Conservation (phyloP, 2,797 vertebrate species). For the Calcarius lapponicus region DNA sequence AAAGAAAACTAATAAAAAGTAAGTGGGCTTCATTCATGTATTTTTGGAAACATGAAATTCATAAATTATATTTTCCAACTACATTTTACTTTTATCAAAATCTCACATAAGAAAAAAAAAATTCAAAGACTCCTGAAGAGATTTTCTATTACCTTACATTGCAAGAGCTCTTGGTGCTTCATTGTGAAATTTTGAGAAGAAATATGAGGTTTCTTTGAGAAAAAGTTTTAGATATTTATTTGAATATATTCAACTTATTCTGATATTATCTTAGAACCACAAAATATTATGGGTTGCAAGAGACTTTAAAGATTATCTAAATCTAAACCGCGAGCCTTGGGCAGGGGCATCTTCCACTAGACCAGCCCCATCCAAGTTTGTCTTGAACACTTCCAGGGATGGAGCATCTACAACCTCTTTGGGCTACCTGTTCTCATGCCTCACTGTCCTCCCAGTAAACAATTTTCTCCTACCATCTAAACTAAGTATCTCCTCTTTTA, state of each 20-base stretch:
- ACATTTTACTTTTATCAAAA: background rate
- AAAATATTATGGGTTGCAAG: background rate
- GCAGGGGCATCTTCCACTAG: background rate
- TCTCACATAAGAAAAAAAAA: background rate
- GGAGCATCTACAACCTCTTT: background rate
- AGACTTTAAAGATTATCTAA: background rate
- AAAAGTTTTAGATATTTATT: background rate
- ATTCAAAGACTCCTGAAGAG: background rate
- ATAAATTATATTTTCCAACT: background rate
- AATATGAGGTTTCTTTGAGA: background rate
- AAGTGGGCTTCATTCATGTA: background rate
- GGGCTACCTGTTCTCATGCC: background rate
- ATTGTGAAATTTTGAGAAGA: background rate
- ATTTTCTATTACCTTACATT: background rate
- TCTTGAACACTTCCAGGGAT: background rate
- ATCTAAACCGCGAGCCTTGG: fast-evolving
- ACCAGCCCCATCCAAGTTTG: background rate
- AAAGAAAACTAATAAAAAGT: background rate
- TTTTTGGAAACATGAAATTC: background rate
- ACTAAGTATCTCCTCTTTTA: background rate
- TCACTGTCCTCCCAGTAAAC: background rate
- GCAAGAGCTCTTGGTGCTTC: background rate
- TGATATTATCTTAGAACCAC: background rate
- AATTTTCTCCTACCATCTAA: background rate
- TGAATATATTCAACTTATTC: background rate